Percentiles rank a stretch among this genome's conserved stretches.
Conservation (phyloP, 2,888 invertebrate species). For the Brachyopa scutellaris region DNA sequence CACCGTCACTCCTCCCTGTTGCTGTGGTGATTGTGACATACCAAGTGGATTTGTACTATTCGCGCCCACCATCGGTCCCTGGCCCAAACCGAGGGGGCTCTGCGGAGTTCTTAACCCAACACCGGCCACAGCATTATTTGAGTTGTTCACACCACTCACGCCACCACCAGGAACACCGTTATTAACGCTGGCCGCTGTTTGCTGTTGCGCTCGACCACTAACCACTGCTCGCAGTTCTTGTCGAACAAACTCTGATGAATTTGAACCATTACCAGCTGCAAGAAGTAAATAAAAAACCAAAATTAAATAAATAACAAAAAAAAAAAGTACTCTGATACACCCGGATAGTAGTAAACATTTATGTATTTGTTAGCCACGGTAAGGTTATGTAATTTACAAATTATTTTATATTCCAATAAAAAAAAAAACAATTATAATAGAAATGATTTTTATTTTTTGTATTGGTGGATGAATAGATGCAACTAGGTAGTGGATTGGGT, state of each 20-base stretch:
- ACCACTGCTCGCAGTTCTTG: constrained; percentile 95
- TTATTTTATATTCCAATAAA: constrained; percentile 37
- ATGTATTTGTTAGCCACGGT: constrained; percentile 70
- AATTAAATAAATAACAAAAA: constrained; percentile 54
- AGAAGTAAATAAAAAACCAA: constrained; percentile 74
- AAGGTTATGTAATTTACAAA: constrained; percentile 56
- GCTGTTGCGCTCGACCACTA: constrained; percentile 88
- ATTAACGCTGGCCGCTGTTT: constrained; percentile 78
- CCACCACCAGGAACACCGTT: constrained; percentile 73
- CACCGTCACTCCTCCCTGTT: constrained; percentile 66
- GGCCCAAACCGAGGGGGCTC: constrained; percentile 79
- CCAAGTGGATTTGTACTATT: constrained; percentile 79
- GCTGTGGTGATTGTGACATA: constrained; percentile 73
- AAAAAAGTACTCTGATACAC: constrained; percentile 13
- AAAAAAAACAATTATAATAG: constrained; percentile 33
- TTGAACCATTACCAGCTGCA: constrained; percentile 84
- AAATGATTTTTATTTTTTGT: constrained; percentile 24
- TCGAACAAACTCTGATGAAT: constrained; percentile 93
- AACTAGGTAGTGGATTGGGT: constrained; percentile 59
- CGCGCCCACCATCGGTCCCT: constrained; percentile 78
- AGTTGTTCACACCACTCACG: constrained; percentile 45
- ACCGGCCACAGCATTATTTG: constrained; percentile 41
- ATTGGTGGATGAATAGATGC: constrained; percentile 58
- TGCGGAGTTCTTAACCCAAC: constrained; percentile 78
- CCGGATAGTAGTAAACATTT: constrained; percentile 43